Evolutionary conservation across 2,113 vertebrate genomes (phyloP).

Genomic region (Pseudorectes ferrugineus): DNA sequence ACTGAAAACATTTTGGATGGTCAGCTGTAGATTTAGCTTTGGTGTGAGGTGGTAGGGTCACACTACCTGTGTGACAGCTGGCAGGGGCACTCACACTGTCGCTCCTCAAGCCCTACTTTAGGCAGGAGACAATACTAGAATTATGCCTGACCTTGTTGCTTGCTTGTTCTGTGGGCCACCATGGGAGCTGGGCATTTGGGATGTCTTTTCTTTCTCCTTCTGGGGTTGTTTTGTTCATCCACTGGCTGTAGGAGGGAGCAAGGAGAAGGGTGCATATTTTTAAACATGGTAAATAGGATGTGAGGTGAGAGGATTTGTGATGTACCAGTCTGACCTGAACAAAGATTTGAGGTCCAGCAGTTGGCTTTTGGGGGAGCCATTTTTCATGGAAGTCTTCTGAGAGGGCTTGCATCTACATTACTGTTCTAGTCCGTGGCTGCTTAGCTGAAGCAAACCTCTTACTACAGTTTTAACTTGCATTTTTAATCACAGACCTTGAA

Average conservation of each 20-base stretch:
- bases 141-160: neutral
- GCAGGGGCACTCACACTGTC: neutral
- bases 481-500: neutral
- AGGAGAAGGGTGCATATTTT: neutral
- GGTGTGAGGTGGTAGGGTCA: neutral
- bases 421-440: neutral
- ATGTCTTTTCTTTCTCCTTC: neutral
- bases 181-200: neutral
- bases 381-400: neutral
- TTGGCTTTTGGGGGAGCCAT: neutral
- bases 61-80: neutral
- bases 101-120: fast-evolving
- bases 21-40: neutral
- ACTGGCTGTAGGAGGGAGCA: neutral
- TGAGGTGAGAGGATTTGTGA: neutral
- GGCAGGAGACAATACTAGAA: neutral
- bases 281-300: neutral
- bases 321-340: neutral
- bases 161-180: neutral
- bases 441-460: neutral
- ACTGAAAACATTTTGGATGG: neutral
- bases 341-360: neutral
- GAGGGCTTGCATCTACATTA: neutral
- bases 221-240: neutral
- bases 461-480: neutral